Base-by-base conservation (phyloP, 2,113 vertebrate genomes). In the Callipepla squamata region DNA sequence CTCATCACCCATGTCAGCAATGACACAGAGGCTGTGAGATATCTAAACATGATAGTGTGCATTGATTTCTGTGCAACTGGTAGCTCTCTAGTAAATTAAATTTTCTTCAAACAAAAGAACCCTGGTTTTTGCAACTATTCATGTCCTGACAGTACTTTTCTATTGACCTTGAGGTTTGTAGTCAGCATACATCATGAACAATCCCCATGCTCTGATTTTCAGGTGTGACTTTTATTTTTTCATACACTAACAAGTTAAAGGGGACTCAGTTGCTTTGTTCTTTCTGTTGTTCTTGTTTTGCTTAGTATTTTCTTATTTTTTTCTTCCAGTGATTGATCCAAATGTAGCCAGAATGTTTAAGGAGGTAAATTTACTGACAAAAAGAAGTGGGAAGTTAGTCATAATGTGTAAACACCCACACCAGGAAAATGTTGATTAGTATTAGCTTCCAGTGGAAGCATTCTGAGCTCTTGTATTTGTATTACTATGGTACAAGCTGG, bases 11-110 rank as follows among this genome's bases (percentile, higher is more conserved):
- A 26, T 17, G 20, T 32, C 22, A 73, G 3, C 38, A 68, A 47
- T 12, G 50, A 65, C 9, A 80, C 7, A 21, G 36, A 70, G 14
- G 12, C 45, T 22, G 6, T 25, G 22, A 48, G 11, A 62, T 57
- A 72, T 11, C 19, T 47, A 40, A 53, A 32, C 0, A 2, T n/a
- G 30, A 58, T 6, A 4, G 53, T 6, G 2, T 19, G 40, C 7
- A 20, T 26, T 66, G 53, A 78, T 20, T 83, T 81, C 32, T 32
- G 42, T 58, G 30, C 57, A 30, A 32, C 26, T 22, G 44, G 28
- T 51, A 74, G 11, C n/a, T 53, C 14, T 78, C n/a, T 65, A 26
- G 25, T 25, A 81, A 74, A 70, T 44, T 44, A 70, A 23, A 44
- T 3, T 40, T 76, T 28, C 30, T 69, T 45, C 45, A 57, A 74